phyloP scores from a whole-genome alignment of 2,113 vertebrate genomes.

The Anoura caudifer region DNA sequence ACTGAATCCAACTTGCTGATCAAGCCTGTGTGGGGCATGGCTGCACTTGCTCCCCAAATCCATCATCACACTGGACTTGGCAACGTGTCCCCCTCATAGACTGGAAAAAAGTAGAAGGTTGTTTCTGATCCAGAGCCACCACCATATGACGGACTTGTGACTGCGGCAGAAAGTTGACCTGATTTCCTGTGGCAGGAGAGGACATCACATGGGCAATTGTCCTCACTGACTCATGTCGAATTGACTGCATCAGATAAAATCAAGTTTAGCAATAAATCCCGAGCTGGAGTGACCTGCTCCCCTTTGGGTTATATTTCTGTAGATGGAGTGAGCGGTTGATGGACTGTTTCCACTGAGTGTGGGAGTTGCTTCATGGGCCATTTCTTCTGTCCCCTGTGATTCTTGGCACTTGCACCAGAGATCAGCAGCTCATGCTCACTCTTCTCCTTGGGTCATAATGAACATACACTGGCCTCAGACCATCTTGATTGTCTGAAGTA shows the following conservation, averaged over 20 bases:
- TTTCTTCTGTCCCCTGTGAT: background rate
- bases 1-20: background rate
- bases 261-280: background rate
- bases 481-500: background rate
- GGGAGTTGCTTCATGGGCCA: background rate
- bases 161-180: background rate
- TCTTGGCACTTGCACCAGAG: background rate
- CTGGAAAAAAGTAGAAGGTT: background rate
- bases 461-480: background rate
- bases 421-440: background rate
- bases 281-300: background rate
- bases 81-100: rapidly evolving
- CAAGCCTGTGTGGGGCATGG: rapidly evolving
- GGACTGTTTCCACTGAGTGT: background rate
- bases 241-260: background rate
- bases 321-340: rapidly evolving
- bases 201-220: background rate
- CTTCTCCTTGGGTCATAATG: background rate
- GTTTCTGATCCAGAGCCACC: background rate
- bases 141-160: rapidly evolving
- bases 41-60: background rate
- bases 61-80: background rate
- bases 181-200: background rate
- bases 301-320: background rate
- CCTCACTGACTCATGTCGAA: background rate